Percentiles rank a stretch among this genome's conserved stretches.
Evolutionary conservation across 2,797 vertebrate genomes (phyloP).

Genomic region (Cheirogaleus major): DNA sequence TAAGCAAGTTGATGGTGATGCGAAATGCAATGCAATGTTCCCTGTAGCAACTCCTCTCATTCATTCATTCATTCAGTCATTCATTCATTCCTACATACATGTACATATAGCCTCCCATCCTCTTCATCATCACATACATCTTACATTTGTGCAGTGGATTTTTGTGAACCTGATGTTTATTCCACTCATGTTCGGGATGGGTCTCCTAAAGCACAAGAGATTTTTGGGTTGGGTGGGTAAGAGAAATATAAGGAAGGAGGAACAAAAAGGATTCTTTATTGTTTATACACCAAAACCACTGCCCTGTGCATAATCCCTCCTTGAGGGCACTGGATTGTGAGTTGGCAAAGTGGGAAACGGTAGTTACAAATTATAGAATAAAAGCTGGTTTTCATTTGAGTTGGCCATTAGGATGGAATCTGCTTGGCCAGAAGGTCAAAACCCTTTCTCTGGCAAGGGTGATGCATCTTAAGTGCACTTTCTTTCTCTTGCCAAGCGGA

Average conservation of each 20-base stretch:
- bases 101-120: neutral
- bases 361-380: slow-evolving; percentile 44
- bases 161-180: neutral
- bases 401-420: slow-evolving; percentile 40
- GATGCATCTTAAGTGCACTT: slow-evolving; percentile 4
- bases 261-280: neutral
- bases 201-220: neutral
- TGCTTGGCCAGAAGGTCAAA: neutral
- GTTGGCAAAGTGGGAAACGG: neutral
- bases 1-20: neutral
- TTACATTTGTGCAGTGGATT: neutral
- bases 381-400: slow-evolving; percentile 22
- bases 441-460: neutral
- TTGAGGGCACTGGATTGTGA: neutral
- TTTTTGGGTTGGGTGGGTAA: neutral
- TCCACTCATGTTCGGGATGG: neutral
- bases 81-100: neutral
- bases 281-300: neutral
- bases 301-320: neutral
- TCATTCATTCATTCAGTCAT: neutral
- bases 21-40: neutral
- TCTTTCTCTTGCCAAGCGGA: slow-evolving; percentile 37
- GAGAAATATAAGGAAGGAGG: neutral
- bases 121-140: neutral
- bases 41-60: neutral